These are phyloP conservation scores for Sylvicola fuscatus DNA, from an alignment of 2,888 invertebrate genomes.

Conservation along the genomic window DNA sequence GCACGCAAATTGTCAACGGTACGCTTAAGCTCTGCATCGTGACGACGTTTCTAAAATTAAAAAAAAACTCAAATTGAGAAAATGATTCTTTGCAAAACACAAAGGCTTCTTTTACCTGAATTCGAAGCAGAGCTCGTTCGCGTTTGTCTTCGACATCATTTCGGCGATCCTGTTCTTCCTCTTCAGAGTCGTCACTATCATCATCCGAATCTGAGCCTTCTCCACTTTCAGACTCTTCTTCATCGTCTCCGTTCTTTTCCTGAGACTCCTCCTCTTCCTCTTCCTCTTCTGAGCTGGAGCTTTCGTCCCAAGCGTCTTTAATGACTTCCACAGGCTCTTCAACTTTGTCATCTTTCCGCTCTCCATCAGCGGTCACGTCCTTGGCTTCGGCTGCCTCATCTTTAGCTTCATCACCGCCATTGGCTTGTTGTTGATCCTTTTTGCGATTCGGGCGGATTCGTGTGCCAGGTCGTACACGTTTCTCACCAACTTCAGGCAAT, in stretches of 20 bases:
- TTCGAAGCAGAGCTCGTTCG: constrained; percentile 49
- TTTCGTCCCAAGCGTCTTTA: constrained; percentile 74
- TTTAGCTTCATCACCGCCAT: constrained; percentile 4
- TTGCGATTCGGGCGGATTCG: constrained; percentile 49
- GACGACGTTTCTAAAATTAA: constrained; percentile 34
- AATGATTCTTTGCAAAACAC: neutral
- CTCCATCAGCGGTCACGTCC: constrained; percentile 13
- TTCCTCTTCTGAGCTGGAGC: constrained; percentile 34
- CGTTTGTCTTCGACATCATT: constrained; percentile 57
- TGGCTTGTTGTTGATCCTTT: constrained; percentile 28
- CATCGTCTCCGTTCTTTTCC: constrained; percentile 26
- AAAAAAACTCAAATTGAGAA: constrained; percentile 1
- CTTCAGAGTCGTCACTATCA: constrained; percentile 32
- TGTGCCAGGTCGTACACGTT: constrained; percentile 46
- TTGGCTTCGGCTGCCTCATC: constrained; percentile 18
- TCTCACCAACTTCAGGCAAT: constrained; percentile 48
- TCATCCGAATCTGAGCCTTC: constrained; percentile 20
- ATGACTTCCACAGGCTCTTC: constrained; percentile 32
- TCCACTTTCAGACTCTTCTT: constrained; percentile 29
- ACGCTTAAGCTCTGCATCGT: constrained; percentile 46
- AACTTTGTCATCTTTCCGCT: constrained; percentile 8
- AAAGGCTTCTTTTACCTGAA: constrained; percentile 30
- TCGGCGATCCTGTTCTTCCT: constrained; percentile 25
- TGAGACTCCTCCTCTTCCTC: constrained; percentile 27
- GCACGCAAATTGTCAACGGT: constrained; percentile 59